phyloP scores from a whole-genome alignment of 2,113 vertebrate species.

The Xenopus borealis region DNA sequence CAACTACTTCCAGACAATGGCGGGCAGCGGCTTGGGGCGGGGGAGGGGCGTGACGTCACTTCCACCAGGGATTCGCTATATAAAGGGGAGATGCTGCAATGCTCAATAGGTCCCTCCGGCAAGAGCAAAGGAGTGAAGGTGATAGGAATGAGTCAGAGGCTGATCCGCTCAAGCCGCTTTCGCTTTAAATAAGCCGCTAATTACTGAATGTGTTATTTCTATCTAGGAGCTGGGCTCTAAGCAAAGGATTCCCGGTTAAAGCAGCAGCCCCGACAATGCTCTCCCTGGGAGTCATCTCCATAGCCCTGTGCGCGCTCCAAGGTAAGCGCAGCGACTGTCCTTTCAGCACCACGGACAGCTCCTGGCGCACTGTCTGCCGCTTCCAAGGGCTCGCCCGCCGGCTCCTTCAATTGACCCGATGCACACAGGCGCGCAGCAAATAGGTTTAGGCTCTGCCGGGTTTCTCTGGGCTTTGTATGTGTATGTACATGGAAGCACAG shows the following conservation, averaged over 20 bases:
- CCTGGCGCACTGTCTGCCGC: background rate
- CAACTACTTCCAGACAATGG: constrained; percentile 1
- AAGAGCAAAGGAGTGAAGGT: constrained; percentile 2
- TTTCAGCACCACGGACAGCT: constrained; percentile 50
- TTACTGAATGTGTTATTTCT: background rate
- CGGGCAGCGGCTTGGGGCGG: constrained; percentile 16
- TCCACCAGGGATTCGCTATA: constrained; percentile 62
- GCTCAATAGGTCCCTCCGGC: constrained; percentile 34
- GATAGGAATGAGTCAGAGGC: constrained; percentile 14
- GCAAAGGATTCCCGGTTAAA: constrained; percentile 17
- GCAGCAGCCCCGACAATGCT: background rate
- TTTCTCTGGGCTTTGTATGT: background rate
- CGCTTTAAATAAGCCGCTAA: background rate
- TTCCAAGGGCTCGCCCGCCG: background rate
- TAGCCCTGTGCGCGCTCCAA: constrained; percentile 56
- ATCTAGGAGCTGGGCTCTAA: background rate
- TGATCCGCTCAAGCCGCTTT: background rate
- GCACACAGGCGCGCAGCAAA: background rate
- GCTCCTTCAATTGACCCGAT: constrained; percentile 7
- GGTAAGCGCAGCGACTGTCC: constrained; percentile 47
- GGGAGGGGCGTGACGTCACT: constrained; percentile 65
- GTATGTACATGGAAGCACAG: too few species aligned
- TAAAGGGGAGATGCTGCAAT: constrained; percentile 60
- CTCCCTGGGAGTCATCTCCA: constrained; percentile 38
- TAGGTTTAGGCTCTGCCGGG: constrained; percentile 25